phyloP scores from a whole-genome alignment of 2,888 invertebrate species.

The Halictus quadricinctus region DNA sequence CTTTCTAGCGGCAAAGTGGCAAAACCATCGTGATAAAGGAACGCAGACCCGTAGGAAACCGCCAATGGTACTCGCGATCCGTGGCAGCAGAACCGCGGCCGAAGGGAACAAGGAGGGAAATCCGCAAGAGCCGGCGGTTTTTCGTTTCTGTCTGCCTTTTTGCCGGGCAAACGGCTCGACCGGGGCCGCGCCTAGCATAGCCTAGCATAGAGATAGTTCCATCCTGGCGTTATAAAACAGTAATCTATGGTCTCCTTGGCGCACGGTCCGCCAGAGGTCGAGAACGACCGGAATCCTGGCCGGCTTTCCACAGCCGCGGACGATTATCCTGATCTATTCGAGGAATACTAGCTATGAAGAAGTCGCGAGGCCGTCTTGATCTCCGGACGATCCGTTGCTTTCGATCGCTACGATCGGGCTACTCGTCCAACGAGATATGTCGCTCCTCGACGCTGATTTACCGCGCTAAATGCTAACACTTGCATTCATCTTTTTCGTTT shows the following conservation, averaged over 20 bases:
- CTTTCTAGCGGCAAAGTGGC: slow-evolving; percentile 72
- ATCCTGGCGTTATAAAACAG: slow-evolving; percentile 57
- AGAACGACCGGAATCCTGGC: slow-evolving; percentile 56
- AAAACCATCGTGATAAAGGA: slow-evolving; percentile 74
- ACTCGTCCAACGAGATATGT: background rate
- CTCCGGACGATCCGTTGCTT: background rate
- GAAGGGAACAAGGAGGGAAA: slow-evolving; percentile 55
- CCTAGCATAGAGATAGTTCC: slow-evolving; percentile 57
- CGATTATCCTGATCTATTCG: slow-evolving; percentile 38
- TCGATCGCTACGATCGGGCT: background rate
- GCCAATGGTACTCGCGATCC: slow-evolving; percentile 47
- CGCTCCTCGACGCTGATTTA: background rate
- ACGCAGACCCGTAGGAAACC: slow-evolving; percentile 51
- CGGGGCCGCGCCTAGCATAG: slow-evolving; percentile 32
- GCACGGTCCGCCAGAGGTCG: slow-evolving; percentile 32
- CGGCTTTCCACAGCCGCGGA: slow-evolving; percentile 45
- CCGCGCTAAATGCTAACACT: background rate
- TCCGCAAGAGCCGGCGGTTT: slow-evolving; percentile 42
- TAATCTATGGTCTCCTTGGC: slow-evolving; percentile 51
- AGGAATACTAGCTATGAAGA: background rate
- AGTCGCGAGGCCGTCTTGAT: background rate
- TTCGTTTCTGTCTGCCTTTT: slow-evolving; percentile 43
- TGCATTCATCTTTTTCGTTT: background rate
- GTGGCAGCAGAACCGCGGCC: slow-evolving; percentile 3
- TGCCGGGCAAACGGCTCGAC: slow-evolving; percentile 27